Percentiles rank a stretch among this genome's conserved stretches.
Conservation (phyloP, 2,888 invertebrate species). For the Colletes collaris region DNA sequence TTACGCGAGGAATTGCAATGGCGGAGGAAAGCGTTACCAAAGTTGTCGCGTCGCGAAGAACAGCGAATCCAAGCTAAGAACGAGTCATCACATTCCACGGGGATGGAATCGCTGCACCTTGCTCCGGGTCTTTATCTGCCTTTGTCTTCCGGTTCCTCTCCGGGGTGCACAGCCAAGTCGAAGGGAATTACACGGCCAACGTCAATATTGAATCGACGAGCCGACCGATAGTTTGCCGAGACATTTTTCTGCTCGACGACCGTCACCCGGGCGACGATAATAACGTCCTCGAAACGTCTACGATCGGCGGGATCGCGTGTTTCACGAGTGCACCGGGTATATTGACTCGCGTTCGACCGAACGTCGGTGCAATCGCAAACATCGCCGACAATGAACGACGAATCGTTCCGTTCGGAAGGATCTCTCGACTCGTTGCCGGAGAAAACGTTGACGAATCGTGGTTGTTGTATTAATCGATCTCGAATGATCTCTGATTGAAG, state of each 20-base stretch:
- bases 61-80: slow-evolving; percentile 42
- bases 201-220: slow-evolving; percentile 56
- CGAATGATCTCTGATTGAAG: no score
- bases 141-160: background rate
- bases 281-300: background rate
- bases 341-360: slow-evolving; percentile 8
- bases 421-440: no score
- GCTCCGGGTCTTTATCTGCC: background rate
- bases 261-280: background rate
- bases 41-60: background rate
- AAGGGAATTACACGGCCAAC: slow-evolving; percentile 57
- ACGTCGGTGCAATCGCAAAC: slow-evolving; percentile 15
- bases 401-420: background rate
- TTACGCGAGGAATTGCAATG: no score
- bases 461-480: no score
- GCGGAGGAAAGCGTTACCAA: no score
- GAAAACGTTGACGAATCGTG: background rate
- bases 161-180: slow-evolving; percentile 25
- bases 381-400: slow-evolving; percentile 5
- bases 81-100: slow-evolving; percentile 58
- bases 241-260: slow-evolving; percentile 37
- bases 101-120: slow-evolving; percentile 21
- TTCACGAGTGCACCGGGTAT: background rate
- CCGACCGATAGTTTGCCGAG: slow-evolving; percentile 43
- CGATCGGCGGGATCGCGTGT: background rate